Base-by-base conservation (phyloP, 2,113 vertebrate species). In the Pterocles burchelli region DNA sequence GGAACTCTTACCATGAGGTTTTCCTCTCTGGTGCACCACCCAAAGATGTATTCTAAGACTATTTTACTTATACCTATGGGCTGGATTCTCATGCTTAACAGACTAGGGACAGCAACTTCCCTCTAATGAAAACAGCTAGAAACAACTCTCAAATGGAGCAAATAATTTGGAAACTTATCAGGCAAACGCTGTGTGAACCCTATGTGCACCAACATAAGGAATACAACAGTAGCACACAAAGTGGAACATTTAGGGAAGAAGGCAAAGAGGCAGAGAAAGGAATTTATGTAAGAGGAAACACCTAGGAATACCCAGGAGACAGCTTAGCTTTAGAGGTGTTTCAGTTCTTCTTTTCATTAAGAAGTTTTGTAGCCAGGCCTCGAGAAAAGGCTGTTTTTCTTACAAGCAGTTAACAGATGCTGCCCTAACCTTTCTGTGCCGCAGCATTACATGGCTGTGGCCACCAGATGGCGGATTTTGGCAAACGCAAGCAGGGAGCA, bases 401-500 rank as follows among this genome's bases (percentile, higher is more conserved):
- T 6, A 18, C 12, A 31, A 43, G 59, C 46, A 43, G 59, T 10
- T 41, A 41, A 25, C 22, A 71, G 49, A 10, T 12, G 48, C n/a
- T 79, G 48, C 58, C 43, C 34, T 11, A 17, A 0, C 34, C 49
- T 70, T 74, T 14, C 70, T 4, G 48, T 31, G 85, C 82, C 75
- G 68, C 59, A 29, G 59, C 7, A 28, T 6, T 61, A 75, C 67
- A 74, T 0, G 0, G 13, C n/a, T 14, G 7, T 19, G 81, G 73
- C 92, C 95, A 88, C 82, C 4, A 92, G 95, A 92, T 81, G 96
- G 95, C 80, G 5, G 22, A 11, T 52, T 33, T 48, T 63, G 61
- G 33, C 61, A 68, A 71, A 78, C 14, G 38, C 20, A 45, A 46
- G 55, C 33, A 38, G 26, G 33, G 13, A 93, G 25, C 67, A 51